Conservation (phyloP, 2,113 vertebrate genomes). For the Carassius gibelio region DNA sequence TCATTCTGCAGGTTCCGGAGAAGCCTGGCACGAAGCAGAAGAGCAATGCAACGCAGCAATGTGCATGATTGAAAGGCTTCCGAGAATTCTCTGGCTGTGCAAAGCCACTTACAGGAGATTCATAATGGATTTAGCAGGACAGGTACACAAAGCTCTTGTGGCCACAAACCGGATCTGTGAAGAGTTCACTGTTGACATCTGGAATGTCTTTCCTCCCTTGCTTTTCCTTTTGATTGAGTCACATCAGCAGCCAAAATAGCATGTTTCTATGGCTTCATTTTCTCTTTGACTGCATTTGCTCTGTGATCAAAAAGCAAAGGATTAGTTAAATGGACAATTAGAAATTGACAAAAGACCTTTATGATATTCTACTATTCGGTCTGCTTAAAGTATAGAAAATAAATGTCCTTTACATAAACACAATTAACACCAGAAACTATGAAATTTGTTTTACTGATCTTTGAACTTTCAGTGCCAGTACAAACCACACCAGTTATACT, state of each 20-base stretch:
- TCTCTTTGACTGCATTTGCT: not conserved
- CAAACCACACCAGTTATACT: not conserved
- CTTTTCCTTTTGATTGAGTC: constrained; percentile 68
- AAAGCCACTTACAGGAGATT: constrained; percentile 61
- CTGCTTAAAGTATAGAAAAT: not conserved
- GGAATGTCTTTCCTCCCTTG: constrained; percentile 75
- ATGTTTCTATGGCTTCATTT: constrained; percentile 32
- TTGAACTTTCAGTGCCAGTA: not conserved
- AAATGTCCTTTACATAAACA: not conserved
- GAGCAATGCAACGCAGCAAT: constrained; percentile 28
- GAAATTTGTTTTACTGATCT: not conserved
- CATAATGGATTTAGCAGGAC: constrained; percentile 80
- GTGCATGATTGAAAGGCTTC: constrained; percentile 71
- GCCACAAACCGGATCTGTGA: constrained; percentile 74
- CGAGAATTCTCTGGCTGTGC: constrained; percentile 74
- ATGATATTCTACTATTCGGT: not conserved
- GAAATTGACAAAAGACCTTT: not conserved
- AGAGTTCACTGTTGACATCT: constrained; percentile 82
- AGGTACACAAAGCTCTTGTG: constrained; percentile 78
- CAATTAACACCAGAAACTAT: not conserved
- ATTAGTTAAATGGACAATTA: not conserved
- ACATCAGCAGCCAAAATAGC: constrained; percentile 38
- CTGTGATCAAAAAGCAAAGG: not conserved
- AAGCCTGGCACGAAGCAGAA: constrained; percentile 46
- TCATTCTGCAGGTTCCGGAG: constrained; percentile 43